Base-by-base conservation (phyloP, 2,113 vertebrate genomes). In the Emydura subglobosa region DNA sequence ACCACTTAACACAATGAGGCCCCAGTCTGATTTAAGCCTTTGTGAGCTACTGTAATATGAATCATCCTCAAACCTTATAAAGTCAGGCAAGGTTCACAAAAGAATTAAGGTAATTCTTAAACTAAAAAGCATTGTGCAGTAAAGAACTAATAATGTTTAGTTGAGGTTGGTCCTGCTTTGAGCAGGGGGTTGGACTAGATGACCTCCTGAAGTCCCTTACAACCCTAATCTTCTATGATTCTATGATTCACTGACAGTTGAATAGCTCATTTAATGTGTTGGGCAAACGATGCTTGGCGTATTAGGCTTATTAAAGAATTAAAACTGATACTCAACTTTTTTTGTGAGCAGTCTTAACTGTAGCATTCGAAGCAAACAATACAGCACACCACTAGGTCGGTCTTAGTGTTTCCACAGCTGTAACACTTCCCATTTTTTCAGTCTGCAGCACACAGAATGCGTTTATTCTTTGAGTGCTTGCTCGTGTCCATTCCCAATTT, bases 181-280 rank as follows among this genome's bases (percentile, higher is more conserved):
- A 53, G 51, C 51, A 53, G 51, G 51, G 47, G 51, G 51, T 53
- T 53, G 16, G 51, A 17, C 51, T 53, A 53, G 51, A 53, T 53
- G 16, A 4, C 51, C 51, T 53, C 51, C 51, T 53, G 51, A 53
- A 13, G 51, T 53, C 51, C 14, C 51, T 53, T 53, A 13, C 51
- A 53, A 53, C 51, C 16, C 51, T 53, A 13, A 53, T 53, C 51
- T 53, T 53, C 51, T 17, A 17, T 72, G 51, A 53, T 53, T 53
- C 51, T 17, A 53, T 13, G 5, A 53, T 17, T 54, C 31, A 39
- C 59, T 34, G 25, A 31, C 59, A n/a, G 44, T 80, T 57, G 74
- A 84, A 59, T 47, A 0, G 7, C 81, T 27, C n/a, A 0, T 2
- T 31, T 42, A 3, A n/a, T 10, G 0, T 6, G 2, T 16, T 68